Evolutionary conservation across 2,888 invertebrate species (phyloP), one percentile per base, ranked within the genome.

Genomic region (Philhelius pedissequus): DNA sequence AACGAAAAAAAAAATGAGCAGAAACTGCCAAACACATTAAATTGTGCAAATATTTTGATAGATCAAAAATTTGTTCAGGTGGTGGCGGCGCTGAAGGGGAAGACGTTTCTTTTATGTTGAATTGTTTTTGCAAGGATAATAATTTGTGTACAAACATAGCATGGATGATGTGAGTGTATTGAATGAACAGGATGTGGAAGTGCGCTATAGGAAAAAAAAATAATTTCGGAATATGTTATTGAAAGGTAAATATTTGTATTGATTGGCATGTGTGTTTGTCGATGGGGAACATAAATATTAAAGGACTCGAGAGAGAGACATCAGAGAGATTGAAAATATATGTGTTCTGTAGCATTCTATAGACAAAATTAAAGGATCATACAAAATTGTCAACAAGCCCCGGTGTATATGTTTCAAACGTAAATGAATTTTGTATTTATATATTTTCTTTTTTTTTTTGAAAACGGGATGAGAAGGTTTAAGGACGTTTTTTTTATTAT

Each of bases 21-120:
- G 66, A 71, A 73, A 73, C 52, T 62, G 15, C 43, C 73, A 77
- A 82, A 82, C 82, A 73, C 77, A 82, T 82, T 82, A 77, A 82
- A 82, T 62, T 62, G 77, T 62, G 82, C 66, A 82, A 82, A 82
- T 82, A 82, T 77, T 77, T 77, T 77, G 68, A 77, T 45, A 73
- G 73, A 50, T 68, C 45, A 43, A 73, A 77, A 82, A 77, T 69
- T 71, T 62, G 77, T 48, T 58, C 54, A 60, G 76, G 58, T 54
- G 66, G 15, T n/a, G 25, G 9, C 38, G 11, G 18, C 18, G 2
- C n/a, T 32, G 48, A 18, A 62, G 3, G 20, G 45, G 30, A 18
- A 32, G 45, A 30, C 64, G 18, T n/a, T n/a, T n/a, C n/a, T n/a
- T 32, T 27, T 9, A 27, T 2, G 43, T 25, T 32, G 45, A n/a